phyloP scores from a whole-genome alignment of 2,797 vertebrate genomes.

The Mormyrops boulengeri region DNA sequence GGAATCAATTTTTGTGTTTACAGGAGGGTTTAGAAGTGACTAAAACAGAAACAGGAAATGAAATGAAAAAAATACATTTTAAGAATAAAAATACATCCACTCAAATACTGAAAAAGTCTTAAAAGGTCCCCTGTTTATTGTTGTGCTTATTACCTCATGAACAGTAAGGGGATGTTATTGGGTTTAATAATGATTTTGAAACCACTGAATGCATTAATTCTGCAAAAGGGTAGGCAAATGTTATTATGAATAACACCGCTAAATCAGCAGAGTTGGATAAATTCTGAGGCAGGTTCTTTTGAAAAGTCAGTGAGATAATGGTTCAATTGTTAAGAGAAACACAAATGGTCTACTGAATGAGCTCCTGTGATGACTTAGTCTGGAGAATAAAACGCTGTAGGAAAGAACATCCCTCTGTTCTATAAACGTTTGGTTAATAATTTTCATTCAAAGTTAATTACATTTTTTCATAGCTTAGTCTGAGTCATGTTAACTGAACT shows the following conservation, averaged over 20 bases:
- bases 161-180: not conserved
- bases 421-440: not conserved
- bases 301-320: not conserved
- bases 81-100: slow-evolving; percentile 1
- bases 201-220: not conserved
- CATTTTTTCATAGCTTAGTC: not conserved
- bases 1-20: not conserved
- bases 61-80: not conserved
- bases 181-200: not conserved
- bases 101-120: not conserved
- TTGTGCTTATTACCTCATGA: not conserved
- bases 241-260: not conserved
- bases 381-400: not conserved
- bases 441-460: slow-evolving; percentile 12
- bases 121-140: not conserved
- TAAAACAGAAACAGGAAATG: not conserved
- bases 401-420: not conserved
- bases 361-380: not conserved
- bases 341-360: not conserved
- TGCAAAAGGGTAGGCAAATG: not conserved
- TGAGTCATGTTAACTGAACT: not conserved
- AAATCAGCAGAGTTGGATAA: not conserved
- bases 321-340: not conserved
- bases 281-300: not conserved
- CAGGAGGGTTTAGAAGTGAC: not conserved